Conservation (phyloP, 53 echinoderm and acorn worm genomes). For the Zoroaster sp. region DNA sequence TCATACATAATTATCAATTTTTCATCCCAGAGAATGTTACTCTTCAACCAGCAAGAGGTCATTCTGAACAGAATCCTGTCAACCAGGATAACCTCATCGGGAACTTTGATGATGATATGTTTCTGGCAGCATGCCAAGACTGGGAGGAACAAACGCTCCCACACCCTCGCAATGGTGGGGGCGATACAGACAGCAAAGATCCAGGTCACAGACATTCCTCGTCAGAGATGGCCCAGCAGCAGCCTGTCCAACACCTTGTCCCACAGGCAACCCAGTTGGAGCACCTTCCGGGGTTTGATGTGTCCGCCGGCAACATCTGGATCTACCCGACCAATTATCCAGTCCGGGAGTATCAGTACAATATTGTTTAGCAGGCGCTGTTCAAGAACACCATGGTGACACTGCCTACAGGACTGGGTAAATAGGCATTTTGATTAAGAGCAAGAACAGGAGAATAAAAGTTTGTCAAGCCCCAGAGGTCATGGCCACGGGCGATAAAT, state of each 20-base stretch:
- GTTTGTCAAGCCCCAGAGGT: no score
- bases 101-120: constrained; percentile 70
- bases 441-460: no score
- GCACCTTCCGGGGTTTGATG: constrained; percentile 87
- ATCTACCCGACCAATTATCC: constrained; percentile 97
- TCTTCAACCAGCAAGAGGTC: background rate
- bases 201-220: background rate
- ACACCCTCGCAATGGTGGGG: background rate
- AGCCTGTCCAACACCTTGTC: background rate
- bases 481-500: no score
- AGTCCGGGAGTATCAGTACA: constrained; percentile 92
- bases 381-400: constrained; percentile 95
- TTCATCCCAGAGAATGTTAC: background rate
- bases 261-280: constrained; percentile 75
- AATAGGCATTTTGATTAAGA: no score
- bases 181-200: background rate
- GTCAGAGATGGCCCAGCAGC: background rate
- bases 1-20: no score
- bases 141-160: constrained; percentile 55
- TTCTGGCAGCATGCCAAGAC: constrained; percentile 88
- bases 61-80: background rate
- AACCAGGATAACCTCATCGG: constrained; percentile 21
- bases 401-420: constrained; percentile 78
- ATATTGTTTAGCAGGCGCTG: constrained; percentile 81
- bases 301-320: constrained; percentile 78